These are phyloP conservation scores for Heliconius hewitsoni DNA, from an alignment of 1,140 invertebrate species.

Conservation along the genomic window DNA sequence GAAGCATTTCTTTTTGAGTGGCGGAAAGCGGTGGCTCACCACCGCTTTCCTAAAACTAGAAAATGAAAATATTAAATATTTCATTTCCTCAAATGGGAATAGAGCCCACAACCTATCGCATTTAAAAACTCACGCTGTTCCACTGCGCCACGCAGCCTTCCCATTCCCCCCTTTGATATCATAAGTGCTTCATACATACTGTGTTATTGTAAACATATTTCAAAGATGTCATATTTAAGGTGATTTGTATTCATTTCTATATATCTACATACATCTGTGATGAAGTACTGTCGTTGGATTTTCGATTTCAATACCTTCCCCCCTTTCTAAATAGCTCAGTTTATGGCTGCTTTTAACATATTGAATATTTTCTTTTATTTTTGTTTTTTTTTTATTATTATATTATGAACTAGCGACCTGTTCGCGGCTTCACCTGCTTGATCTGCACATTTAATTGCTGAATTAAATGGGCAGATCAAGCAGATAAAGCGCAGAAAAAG, in stretches of 20 bases:
- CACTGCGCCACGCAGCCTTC: not conserved
- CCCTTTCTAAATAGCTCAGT: slow-evolving; percentile 35
- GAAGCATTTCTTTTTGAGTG: no score
- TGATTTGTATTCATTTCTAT: slow-evolving; percentile 67
- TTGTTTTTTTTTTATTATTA: not conserved
- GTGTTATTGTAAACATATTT: slow-evolving; percentile 73
- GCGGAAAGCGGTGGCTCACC: no score
- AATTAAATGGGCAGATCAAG: no score
- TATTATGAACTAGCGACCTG: not conserved
- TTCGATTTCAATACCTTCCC: slow-evolving; percentile 38
- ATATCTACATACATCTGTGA: slow-evolving; percentile 39
- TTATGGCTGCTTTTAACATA: slow-evolving; percentile 22
- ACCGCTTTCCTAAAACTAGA: no score
- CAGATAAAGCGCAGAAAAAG: no score
- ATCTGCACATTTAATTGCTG: no score
- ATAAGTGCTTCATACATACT: slow-evolving; percentile 58
- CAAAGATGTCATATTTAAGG: slow-evolving; percentile 50
- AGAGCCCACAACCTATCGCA: not conserved
- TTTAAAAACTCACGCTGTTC: not conserved
- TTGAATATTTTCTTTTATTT: slow-evolving; percentile 22
- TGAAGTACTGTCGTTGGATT: slow-evolving; percentile 34
- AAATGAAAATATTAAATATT: no score
- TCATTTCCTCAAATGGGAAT: not conserved
- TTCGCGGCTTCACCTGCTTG: no score
- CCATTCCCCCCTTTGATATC: slow-evolving; percentile 40